phyloP scores from a whole-genome alignment of 2,113 vertebrate species.

The Motacilla tschutschensis region DNA sequence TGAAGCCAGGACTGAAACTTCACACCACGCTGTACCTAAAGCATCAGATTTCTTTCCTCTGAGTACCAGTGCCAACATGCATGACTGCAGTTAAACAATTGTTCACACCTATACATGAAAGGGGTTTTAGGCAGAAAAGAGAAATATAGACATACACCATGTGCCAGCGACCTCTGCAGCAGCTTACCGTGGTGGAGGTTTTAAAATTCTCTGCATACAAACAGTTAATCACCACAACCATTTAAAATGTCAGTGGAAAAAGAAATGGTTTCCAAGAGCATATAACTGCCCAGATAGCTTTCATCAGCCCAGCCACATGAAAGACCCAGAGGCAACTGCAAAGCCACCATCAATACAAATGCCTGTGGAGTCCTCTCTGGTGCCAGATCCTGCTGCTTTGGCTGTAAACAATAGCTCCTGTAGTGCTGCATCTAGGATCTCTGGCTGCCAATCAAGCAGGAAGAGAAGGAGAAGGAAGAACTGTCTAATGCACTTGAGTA shows the following conservation, averaged over 20 bases:
- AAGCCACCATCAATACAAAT: conserved; percentile 65
- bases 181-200: conserved; percentile 30
- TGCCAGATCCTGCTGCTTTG: conserved; percentile 61
- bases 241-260: conserved; percentile 73
- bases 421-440: conserved; percentile 30
- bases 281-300: conserved; percentile 57
- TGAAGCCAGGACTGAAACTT: not conserved
- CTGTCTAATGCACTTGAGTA: conserved; percentile 45
- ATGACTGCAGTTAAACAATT: not conserved
- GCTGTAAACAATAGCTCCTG: conserved; percentile 41
- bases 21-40: not conserved
- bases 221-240: conserved; percentile 72
- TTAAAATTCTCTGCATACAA: conserved; percentile 71
- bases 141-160: conserved; percentile 4
- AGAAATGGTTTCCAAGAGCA: conserved; percentile 69
- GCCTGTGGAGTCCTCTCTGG: conserved; percentile 65
- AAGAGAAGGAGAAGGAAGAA: conserved; percentile 9
- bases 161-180: conserved; percentile 43
- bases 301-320: conserved; percentile 53
- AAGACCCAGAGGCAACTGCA: conserved; percentile 74
- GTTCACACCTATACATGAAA: not conserved
- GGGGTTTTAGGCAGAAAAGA: conserved; percentile 35
- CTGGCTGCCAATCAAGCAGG: conserved; percentile 49
- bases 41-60: not conserved
- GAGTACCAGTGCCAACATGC: not conserved